Conservation (phyloP, 2,888 invertebrate species). For the Dryococelus australis region DNA sequence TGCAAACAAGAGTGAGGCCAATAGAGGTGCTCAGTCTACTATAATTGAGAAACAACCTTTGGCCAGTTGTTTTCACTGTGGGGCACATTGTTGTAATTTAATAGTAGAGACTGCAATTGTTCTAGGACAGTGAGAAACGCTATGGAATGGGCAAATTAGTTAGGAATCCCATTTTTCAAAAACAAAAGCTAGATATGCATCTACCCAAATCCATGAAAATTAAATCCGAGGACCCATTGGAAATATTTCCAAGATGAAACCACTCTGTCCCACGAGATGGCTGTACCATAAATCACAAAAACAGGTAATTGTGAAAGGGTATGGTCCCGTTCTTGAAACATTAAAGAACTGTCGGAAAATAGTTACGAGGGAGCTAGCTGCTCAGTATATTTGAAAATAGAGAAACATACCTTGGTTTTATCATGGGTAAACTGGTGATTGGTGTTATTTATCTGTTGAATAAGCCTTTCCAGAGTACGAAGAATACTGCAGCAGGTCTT, state of each 20-base stretch:
- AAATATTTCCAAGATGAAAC: not conserved
- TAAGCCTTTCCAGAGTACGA: not conserved
- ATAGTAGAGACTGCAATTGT: not conserved
- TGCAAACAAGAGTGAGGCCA: not conserved
- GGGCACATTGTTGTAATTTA: not conserved
- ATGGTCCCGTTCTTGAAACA: not conserved
- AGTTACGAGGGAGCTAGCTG: not conserved
- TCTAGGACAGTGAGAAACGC: not conserved
- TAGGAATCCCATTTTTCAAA: not conserved
- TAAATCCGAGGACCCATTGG: not conserved
- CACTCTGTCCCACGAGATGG: not conserved
- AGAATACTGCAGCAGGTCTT: not conserved
- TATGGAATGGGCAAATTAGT: not conserved
- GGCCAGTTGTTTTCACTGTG: not conserved
- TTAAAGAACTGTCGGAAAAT: not conserved
- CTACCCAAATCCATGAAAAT: not conserved
- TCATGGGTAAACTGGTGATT: not conserved
- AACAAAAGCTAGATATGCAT: not conserved
- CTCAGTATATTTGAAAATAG: not conserved
- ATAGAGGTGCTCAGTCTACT: not conserved
- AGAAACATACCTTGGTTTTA: not conserved
- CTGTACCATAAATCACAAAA: not conserved
- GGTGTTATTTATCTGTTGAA: not conserved
- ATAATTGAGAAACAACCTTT: constrained; percentile 16
- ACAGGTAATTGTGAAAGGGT: not conserved